Base-by-base conservation (phyloP, 1,140 invertebrate species). In the Danaus plexippus region DNA sequence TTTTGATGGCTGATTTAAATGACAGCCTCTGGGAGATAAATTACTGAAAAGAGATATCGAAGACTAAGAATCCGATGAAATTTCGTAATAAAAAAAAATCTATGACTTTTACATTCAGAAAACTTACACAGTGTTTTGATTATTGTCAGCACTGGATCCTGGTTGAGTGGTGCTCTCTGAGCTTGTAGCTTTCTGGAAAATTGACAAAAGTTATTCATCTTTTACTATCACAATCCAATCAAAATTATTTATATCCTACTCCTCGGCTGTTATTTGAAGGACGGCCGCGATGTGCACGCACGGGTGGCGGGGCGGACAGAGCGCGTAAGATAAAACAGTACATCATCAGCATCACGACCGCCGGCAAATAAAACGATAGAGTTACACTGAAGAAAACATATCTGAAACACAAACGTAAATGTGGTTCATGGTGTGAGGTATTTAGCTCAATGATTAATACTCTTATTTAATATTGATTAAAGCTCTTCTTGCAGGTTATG, bases 321-420 rank as follows among this genome's bases (percentile, higher is more conserved):
- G 91, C 92, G 5, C 89, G 87, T 64, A 94, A 92, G 47, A 95
- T 94, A 47, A 90, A 87, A 22, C 90, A 89, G 71, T 95, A 95
- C 4, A 95, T 84, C 43, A 90, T 87, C 11, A 94, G 72, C 80
- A 94, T 94, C n/a, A 93, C 86, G 10, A 89, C 75, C 18, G 91
- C 90, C 0, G 94, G 94, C 9, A 94, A 71, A 73, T 94, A 93
- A 81, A 95, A 95, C 4, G 93, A 94, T 3, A 92, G 90, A 9
- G 90, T 88, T 9, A 92, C 90, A 15, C 92, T 93, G 82, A 93
- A 93, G 43, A 95, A 88, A 8, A 95, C 94, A 74, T 94, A 95
- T 7, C 90, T 92, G 69, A 8, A 70, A 72, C 32, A 48, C 32
- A 2, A 55, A 53, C 13, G 9, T 9, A 32, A 4, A 32, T 32